Evolutionary conservation across 2,797 vertebrate species (phyloP), one percentile per base, ranked within the genome.

Genomic region (Acanthurus tractus): DNA sequence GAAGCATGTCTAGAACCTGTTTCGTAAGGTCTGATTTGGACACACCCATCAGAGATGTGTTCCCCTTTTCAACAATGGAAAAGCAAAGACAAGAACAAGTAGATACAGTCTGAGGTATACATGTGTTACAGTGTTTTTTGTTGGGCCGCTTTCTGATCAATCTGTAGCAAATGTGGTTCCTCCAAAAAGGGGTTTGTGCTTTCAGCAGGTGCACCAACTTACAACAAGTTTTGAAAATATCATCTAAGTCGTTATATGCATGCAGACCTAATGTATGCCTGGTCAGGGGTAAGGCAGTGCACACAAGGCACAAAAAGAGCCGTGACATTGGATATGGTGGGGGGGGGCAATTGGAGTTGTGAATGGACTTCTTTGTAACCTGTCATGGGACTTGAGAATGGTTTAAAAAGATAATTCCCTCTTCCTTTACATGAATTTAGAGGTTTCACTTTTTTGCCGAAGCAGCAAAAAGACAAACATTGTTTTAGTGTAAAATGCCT

Each of bases 1-100:
- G 93, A 87, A 79, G 94, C 93, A 85, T 86, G 90, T 81, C 86
- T 84, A 76, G 95, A 95, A 93, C 93, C 96, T 94, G 96, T 92
- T 93, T 76, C 0, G 46, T 86, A 80, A 78, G 89, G 72, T 61
- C 45, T 56, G n/a, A 57, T 18, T 17, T 42, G 45, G 81, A 83
- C 92, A 93, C 93, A 83, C 91, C 92, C 89, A 78, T 50, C 29
- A 20, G 20, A 78, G 73, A 81, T 85, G 62, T 64, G 70, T 59
- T 88, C 69, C 65, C 75, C 42, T 53, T 69, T 82, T 78, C 71
- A 87, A 90, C 77, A 86, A 83, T 73, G 73, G 74, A 68, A 80
- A 52, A 83, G 44, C 23, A 8, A 15, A 56, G 40, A 67, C n/a
- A 63, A 73, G 20, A 62, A 36, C 15, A 25, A 36, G 67, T 25